Conservation (phyloP, 2,888 invertebrate species). For the Drosophila lacicola region DNA sequence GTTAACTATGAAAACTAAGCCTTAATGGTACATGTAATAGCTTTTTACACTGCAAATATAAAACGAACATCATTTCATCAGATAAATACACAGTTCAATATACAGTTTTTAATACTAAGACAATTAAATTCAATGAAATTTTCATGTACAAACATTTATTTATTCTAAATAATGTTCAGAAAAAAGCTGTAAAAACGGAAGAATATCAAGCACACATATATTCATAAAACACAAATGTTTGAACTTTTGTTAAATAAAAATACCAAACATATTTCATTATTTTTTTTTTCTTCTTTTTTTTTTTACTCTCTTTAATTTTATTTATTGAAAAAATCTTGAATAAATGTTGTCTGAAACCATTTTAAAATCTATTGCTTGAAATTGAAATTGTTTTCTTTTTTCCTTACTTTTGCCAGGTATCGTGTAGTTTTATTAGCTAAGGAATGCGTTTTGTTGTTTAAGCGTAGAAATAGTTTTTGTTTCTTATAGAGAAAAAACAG, state of each 20-base stretch:
- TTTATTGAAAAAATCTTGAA: conserved; percentile 25
- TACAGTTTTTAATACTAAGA: too few relatives aligned
- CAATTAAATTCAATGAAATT: neutral
- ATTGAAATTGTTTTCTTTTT: neutral
- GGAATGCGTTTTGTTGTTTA: conserved; percentile 18
- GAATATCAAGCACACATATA: neutral
- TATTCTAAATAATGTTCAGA: neutral
- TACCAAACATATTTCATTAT: conserved; percentile 31
- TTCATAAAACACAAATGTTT: neutral
- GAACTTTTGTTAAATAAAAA: conserved; percentile 43
- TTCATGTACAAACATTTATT: neutral
- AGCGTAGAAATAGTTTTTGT: conserved; percentile 30
- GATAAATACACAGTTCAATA: neutral
- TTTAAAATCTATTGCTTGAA: too few relatives aligned
- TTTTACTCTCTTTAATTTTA: conserved; percentile 25
- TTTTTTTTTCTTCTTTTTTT: neutral
- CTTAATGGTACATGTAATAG: conserved; percentile 73
- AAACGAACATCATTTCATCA: conserved; percentile 18
- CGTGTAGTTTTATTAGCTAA: conserved; percentile 18
- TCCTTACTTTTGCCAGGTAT: conserved; percentile 4
- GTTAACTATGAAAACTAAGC: conserved; percentile 76
- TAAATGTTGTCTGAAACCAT: neutral
- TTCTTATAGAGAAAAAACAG: conserved; percentile 47
- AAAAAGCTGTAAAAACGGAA: too few relatives aligned
- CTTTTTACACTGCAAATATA: conserved; percentile 76